phyloP scores from a whole-genome alignment of 2,113 vertebrate species.

The Typhlomys cinereus region DNA sequence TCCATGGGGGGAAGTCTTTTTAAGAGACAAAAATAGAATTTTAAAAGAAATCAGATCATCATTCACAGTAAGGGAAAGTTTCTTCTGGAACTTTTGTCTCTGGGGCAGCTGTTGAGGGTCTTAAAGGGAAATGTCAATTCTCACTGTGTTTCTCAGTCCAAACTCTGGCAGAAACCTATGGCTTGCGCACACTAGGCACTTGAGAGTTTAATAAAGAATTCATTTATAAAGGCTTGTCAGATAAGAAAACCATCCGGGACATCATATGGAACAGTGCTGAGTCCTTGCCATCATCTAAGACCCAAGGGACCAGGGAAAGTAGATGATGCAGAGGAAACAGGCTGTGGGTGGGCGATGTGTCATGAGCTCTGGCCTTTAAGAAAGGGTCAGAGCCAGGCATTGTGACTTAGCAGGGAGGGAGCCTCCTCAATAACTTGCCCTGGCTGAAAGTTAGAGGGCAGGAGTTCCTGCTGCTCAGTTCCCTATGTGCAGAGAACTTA shows the following conservation, averaged over 20 bases:
- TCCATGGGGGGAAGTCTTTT: no score
- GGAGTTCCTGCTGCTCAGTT: neutral
- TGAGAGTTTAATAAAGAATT: slow-evolving; percentile 16
- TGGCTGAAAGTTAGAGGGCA: neutral
- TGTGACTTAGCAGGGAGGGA: neutral
- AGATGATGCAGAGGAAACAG: neutral
- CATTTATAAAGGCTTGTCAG: neutral
- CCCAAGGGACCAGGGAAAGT: neutral
- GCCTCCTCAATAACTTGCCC: neutral
- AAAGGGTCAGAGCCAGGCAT: neutral
- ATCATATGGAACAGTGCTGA: neutral
- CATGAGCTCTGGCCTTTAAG: neutral
- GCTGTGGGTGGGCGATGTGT: rapidly evolving
- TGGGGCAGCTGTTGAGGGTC: neutral
- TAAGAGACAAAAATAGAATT: neutral
- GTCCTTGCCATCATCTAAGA: neutral
- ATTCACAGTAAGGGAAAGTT: neutral
- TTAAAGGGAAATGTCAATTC: slow-evolving; percentile 28
- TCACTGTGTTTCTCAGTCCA: neutral
- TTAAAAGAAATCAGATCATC: neutral
- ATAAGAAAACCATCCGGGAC: neutral
- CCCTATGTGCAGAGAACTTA: neutral
- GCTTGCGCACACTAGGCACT: neutral
- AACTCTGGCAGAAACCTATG: slow-evolving; percentile 24
- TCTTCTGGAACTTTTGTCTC: neutral